Evolutionary conservation across 2,113 vertebrate species (phyloP).

Genomic region (Chloroceryle aenea): DNA sequence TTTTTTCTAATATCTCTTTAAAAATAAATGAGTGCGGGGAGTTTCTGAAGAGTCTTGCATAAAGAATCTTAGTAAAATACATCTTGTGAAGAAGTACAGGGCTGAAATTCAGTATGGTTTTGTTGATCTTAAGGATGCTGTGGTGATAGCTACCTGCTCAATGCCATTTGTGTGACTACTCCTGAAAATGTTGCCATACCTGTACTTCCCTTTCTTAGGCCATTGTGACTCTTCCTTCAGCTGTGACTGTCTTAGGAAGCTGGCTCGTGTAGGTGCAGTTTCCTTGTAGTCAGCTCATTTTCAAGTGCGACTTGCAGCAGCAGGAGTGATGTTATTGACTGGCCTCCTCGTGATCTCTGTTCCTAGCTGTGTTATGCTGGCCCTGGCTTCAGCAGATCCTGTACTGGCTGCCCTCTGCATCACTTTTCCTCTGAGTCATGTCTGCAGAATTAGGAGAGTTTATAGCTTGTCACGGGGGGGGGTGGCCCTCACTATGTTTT

Average conservation of each 20-base stretch:
- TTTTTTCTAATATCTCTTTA: not conserved
- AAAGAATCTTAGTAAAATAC: not conserved
- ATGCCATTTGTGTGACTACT: not conserved
- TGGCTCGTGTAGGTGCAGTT: not conserved
- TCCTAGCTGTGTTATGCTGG: not conserved
- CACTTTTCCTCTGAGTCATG: not conserved
- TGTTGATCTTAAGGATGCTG: not conserved
- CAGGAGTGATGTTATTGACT: not conserved
- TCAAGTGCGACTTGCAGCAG: rapidly evolving
- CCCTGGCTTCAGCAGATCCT: not conserved
- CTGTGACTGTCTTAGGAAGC: not conserved
- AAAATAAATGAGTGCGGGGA: not conserved
- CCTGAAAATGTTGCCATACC: not conserved
- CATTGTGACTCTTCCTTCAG: not conserved
- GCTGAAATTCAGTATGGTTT: not conserved
- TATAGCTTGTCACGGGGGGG: not conserved
- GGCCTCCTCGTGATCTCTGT: not conserved
- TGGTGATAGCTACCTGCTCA: not conserved
- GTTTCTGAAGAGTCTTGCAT: not conserved
- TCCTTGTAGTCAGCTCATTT: not conserved
- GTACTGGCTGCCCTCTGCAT: not conserved
- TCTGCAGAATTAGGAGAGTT: not conserved
- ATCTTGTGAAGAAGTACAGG: not conserved
- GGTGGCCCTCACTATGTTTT: not conserved
- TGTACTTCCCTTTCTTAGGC: rapidly evolving